These are phyloP conservation scores for Latrodectus hesperus DNA, from an alignment of 2,888 invertebrate species.

Conservation along the genomic window DNA sequence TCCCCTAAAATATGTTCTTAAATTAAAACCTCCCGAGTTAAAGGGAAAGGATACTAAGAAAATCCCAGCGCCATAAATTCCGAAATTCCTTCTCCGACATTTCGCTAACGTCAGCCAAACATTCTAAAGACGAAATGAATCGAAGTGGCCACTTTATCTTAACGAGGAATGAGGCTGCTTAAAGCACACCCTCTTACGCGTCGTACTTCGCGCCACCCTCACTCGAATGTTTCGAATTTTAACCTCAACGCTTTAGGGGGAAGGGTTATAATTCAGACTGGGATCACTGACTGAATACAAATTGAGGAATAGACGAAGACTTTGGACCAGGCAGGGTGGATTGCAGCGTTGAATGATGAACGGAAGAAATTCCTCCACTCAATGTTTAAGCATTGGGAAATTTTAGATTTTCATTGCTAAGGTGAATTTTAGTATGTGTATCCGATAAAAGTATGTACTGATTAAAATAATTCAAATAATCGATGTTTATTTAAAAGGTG, in stretches of 20 bases:
- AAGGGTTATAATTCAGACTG: slow-evolving; percentile 36
- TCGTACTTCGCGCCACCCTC: not conserved
- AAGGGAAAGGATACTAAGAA: not conserved
- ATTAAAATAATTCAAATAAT: no score
- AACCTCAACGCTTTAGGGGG: slow-evolving; percentile 7
- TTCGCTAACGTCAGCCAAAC: not conserved
- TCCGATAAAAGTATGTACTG: no score
- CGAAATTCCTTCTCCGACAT: not conserved
- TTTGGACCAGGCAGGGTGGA: not conserved
- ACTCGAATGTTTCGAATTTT: slow-evolving; percentile 53
- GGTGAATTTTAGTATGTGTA: no score
- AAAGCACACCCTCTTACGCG: slow-evolving; percentile 3
- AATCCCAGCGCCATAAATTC: not conserved
- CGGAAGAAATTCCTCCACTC: no score
- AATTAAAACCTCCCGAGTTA: slow-evolving; percentile 12
- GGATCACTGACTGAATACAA: slow-evolving; percentile 54
- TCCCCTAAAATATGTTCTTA: slow-evolving; percentile 14
- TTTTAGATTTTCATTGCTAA: no score
- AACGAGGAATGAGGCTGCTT: slow-evolving; percentile 32
- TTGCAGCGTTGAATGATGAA: no score
- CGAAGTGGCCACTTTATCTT: slow-evolving; percentile 43
- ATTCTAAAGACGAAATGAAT: slow-evolving; percentile 33
- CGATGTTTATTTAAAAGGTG: no score
- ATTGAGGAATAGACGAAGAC: slow-evolving; percentile 13
- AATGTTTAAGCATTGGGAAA: no score